These are phyloP conservation scores for Callospermophilus lateralis DNA, from an alignment of 2,113 vertebrate genomes.

Conservation along the genomic window DNA sequence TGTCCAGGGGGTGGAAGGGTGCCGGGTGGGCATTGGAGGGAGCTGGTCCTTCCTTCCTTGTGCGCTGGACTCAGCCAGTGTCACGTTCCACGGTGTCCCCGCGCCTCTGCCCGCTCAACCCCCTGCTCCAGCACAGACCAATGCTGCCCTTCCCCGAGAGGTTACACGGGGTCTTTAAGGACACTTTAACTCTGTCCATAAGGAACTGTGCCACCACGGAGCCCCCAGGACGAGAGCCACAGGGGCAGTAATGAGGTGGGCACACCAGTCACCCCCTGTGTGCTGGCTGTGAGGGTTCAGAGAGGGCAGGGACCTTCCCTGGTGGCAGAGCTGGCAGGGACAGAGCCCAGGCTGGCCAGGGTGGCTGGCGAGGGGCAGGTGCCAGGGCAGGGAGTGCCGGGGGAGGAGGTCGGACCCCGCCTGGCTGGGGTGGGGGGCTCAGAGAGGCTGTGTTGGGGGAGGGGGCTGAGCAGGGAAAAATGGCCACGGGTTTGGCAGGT, in stretches of 20 bases:
- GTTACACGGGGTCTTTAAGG: neutral
- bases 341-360: too few relatives aligned
- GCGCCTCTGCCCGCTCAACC: too few relatives aligned
- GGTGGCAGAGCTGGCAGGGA: neutral
- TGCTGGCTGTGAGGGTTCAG: neutral
- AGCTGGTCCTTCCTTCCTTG: neutral
- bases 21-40: neutral
- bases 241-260: fast-evolving
- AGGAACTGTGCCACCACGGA: fast-evolving
- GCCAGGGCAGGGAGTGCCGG: too few relatives aligned
- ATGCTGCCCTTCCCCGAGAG: neutral
- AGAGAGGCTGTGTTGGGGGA: too few relatives aligned
- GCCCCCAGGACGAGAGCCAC: neutral
- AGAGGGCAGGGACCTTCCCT: neutral
- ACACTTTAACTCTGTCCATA: too few relatives aligned
- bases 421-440: neutral
- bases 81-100: neutral
- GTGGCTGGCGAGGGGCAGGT: too few relatives aligned
- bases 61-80: too few relatives aligned
- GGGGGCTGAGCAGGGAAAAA: too few relatives aligned
- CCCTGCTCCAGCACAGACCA: neutral
- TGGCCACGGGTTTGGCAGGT: neutral
- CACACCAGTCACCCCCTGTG: neutral
- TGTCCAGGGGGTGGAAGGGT: neutral
- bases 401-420: neutral